phyloP scores from a whole-genome alignment of 1,140 invertebrate species.

The Zelostemma sp. region DNA sequence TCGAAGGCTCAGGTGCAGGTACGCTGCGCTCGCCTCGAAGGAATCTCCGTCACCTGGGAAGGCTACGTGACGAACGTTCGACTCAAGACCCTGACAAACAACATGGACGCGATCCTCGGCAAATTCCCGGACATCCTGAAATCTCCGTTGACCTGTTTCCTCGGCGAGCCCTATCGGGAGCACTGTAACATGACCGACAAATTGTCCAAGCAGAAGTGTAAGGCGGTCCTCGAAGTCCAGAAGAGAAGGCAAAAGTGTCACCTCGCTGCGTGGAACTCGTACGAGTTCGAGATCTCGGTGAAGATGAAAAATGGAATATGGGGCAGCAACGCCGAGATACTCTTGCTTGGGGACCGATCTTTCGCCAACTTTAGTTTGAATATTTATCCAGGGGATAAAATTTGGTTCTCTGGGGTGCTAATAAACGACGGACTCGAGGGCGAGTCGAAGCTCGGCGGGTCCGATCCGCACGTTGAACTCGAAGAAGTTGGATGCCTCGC shows the following conservation, averaged over 20 bases:
- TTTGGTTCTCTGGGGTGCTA: slow-evolving; percentile 78
- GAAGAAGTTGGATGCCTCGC: slow-evolving; percentile 77
- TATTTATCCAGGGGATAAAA: slow-evolving; percentile 77
- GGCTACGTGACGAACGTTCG: slow-evolving; percentile 79
- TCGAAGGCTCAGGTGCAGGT: slow-evolving; percentile 76
- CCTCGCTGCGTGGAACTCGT: slow-evolving; percentile 78
- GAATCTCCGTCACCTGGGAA: slow-evolving; percentile 78
- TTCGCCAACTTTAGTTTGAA: slow-evolving; percentile 80
- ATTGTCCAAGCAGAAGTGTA: slow-evolving; percentile 69
- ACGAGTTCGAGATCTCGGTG: slow-evolving; percentile 78
- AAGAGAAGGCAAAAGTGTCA: slow-evolving; percentile 75
- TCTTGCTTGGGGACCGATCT: slow-evolving; percentile 73
- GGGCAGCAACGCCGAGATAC: slow-evolving; percentile 74
- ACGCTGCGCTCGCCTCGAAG: slow-evolving; percentile 77
- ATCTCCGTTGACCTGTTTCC: slow-evolving; percentile 76
- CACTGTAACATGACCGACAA: slow-evolving; percentile 70
- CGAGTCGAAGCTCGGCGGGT: slow-evolving; percentile 72
- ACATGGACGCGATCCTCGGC: slow-evolving; percentile 71
- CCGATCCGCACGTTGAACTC: slow-evolving; percentile 72
- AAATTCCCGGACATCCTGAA: slow-evolving; percentile 74
- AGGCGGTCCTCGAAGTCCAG: slow-evolving; percentile 69
- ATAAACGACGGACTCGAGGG: slow-evolving; percentile 55
- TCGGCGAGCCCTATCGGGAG: slow-evolving; percentile 74
- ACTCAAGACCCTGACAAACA: slow-evolving; percentile 75
- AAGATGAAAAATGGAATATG: slow-evolving; percentile 78